Percentiles rank a stretch among this genome's conserved stretches.
phyloP scores from a whole-genome alignment of 2,113 vertebrate species.

The Ameiurus melas region DNA sequence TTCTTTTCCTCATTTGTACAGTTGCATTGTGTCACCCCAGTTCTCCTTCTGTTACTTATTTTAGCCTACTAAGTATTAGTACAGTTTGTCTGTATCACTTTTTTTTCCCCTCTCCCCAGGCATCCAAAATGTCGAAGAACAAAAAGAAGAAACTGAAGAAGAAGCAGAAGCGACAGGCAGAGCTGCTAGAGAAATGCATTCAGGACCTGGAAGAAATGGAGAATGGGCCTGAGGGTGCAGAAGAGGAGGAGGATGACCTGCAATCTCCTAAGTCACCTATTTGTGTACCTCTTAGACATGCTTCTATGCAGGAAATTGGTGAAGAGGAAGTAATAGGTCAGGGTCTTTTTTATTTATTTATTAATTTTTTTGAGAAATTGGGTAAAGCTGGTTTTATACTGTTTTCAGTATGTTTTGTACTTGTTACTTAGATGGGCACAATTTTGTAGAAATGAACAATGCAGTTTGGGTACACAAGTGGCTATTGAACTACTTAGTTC shows the following conservation, averaged over 20 bases:
- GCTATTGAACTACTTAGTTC: neutral
- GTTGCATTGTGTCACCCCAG: neutral
- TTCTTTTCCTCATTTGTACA: neutral
- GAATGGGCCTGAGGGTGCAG: constrained; percentile 72
- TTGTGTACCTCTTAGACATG: constrained; percentile 69
- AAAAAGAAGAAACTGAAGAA: constrained; percentile 99
- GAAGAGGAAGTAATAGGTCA: constrained; percentile 61
- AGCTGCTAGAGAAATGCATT: constrained; percentile 93
- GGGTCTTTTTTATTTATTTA: constrained; percentile 7
- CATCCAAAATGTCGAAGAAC: constrained; percentile 97
- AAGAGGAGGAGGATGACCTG: constrained; percentile 79
- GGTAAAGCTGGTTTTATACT: neutral
- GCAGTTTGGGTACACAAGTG: neutral
- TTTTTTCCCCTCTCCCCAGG: constrained; percentile 59
- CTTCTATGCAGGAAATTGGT: constrained; percentile 62
- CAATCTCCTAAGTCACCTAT: constrained; percentile 75
- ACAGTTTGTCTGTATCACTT: neutral
- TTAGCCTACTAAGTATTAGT: neutral
- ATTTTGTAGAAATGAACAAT: neutral
- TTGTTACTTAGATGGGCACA: neutral
- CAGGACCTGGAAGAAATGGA: constrained; percentile 94
- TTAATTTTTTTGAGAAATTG: neutral
- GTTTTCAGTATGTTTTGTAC: neutral
- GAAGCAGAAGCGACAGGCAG: constrained; percentile 96
- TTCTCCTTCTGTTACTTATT: neutral